Evolutionary conservation across 1,140 invertebrate species (phyloP), one percentile per base, ranked within the genome.

Genomic region (Condylostylus longicornis): DNA sequence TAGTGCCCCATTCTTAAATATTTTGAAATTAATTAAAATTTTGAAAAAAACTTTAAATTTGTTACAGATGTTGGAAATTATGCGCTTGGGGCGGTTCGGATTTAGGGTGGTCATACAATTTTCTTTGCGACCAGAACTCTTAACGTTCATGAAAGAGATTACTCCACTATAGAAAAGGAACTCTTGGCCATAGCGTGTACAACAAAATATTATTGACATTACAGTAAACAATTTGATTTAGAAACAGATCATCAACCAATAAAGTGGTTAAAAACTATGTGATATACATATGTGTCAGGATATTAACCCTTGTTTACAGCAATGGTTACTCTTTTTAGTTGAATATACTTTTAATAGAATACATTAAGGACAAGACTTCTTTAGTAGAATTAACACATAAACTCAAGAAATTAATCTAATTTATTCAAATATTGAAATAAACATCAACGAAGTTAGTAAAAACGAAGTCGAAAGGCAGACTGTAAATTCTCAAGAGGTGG

Each of bases 241-340:
- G 33, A 53, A 22, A 67, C 62, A 1, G 66, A 73, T 42, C 68
- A 72, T 39, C 63, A 64, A 45, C 48, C 64, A 0, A 39, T 72
- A 3, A 49, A 43, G 29, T 72, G 64, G 62, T 44, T 73, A 0
- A 10, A 15, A 30, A 20, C 32, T 25, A 3, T n/a, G n/a, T n/a
- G n/a, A n/a, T n/a, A n/a, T 18, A 35, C 14, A 28, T 2, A 30
- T 40, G 38, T 32, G 12, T 14, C 19, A 41, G 20, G 29, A 33
- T 14, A 18, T 20, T 4, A 36, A 41, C 28, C 25, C 30, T 14
- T 35, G 31, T n/a, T 17, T 35, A 9, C 6, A 22, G 3, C 18
- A 29, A 31, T 41, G 33, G 20, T 4, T 15, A 31, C 15, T 41
- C 18, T n/a, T 17, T 18, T 22, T 40, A 9, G 12, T 17, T 7